These are phyloP conservation scores for Alauda arvensis DNA, from an alignment of 2,797 vertebrate species.

Conservation along the genomic window DNA sequence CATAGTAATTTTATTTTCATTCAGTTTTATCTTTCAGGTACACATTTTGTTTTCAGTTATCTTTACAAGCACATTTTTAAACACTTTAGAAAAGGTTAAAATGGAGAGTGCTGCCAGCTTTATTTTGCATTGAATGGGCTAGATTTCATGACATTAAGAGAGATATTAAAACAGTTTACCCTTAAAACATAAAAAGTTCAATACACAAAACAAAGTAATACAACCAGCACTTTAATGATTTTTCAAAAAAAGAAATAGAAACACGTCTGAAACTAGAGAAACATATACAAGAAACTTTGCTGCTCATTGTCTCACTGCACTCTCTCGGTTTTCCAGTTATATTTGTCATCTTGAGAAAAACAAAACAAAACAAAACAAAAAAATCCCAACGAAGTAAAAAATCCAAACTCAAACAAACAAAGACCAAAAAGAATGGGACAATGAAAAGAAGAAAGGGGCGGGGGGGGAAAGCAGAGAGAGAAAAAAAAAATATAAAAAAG, in stretches of 20 bases:
- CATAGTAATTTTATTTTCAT: not conserved
- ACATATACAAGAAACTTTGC: not conserved
- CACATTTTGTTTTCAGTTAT: not conserved
- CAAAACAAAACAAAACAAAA: not conserved
- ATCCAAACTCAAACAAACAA: not conserved
- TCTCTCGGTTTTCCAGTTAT: not conserved
- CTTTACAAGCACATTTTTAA: not conserved
- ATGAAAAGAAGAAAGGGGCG: too few species aligned
- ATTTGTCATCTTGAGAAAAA: fast-evolving
- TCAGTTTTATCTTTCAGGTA: not conserved
- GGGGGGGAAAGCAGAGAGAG: not conserved
- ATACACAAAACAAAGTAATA: not conserved
- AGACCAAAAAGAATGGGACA: too few species aligned
- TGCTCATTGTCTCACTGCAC: not conserved
- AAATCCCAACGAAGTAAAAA: not conserved
- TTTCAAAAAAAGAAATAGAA: not conserved
- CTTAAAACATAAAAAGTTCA: not conserved
- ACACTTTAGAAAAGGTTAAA: not conserved
- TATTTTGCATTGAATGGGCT: not conserved
- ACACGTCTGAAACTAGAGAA: not conserved
- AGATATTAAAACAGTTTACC: not conserved
- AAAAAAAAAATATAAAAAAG: fast-evolving
- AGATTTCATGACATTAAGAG: not conserved
- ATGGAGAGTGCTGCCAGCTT: not conserved
- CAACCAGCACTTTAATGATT: not conserved